These are phyloP conservation scores for Drosophila cardini DNA, from an alignment of 1,140 invertebrate species.

Conservation along the genomic window DNA sequence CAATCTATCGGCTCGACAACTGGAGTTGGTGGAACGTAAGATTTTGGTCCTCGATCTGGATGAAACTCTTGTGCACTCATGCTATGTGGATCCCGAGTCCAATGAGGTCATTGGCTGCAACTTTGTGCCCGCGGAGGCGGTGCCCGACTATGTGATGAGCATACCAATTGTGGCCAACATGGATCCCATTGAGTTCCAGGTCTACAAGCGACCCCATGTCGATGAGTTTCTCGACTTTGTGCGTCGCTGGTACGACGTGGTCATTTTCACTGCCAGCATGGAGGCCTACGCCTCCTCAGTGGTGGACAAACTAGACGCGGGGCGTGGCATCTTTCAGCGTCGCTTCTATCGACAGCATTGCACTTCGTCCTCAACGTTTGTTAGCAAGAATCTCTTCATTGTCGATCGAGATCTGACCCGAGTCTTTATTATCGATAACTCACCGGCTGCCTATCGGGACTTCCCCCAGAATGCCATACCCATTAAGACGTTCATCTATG, in stretches of 20 bases:
- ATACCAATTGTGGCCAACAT: conserved; percentile 13
- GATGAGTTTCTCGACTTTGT: conserved; percentile 55
- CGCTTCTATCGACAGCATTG: conserved; percentile 68
- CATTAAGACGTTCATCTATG: conserved; percentile 61
- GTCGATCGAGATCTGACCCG: conserved; percentile 44
- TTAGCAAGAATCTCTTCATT: conserved; percentile 54
- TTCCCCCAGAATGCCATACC: conserved; percentile 64
- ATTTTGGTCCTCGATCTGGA: conserved; percentile 61
- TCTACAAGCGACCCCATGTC: conserved; percentile 66
- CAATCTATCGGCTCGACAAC: neutral
- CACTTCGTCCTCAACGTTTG: neutral
- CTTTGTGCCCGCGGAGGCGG: conserved; percentile 37
- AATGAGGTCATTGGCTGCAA: conserved; percentile 41
- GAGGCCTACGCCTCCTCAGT: conserved; percentile 58
- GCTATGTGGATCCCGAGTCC: conserved; percentile 60
- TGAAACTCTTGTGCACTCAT: conserved; percentile 69
- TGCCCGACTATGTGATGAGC: conserved; percentile 46
- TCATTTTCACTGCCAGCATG: conserved; percentile 67
- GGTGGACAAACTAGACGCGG: conserved; percentile 53
- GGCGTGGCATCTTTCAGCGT: conserved; percentile 48
- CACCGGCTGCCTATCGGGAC: conserved; percentile 55
- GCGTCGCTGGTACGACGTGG: conserved; percentile 66
- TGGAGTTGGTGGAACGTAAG: conserved; percentile 37
- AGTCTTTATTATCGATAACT: conserved; percentile 64
- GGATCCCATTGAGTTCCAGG: conserved; percentile 36